A percentile compares a stretch with the other conserved stretches of the same genome.
Conservation (phyloP, 2,888 invertebrate genomes). For the Leucoma salicis region DNA sequence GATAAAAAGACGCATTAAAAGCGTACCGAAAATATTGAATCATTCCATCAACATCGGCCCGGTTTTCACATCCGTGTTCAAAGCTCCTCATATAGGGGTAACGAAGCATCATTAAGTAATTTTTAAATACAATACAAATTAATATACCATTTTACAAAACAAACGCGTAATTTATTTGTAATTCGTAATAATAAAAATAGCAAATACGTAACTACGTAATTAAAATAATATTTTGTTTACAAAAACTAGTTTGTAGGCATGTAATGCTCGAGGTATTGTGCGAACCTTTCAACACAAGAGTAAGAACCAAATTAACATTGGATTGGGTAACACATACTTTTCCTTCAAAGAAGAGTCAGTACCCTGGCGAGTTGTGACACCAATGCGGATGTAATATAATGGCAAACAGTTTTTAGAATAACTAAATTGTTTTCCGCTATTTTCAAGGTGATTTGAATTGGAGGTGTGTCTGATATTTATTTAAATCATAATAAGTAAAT, state of each 20-base stretch:
- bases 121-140: not conserved
- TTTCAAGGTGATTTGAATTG: not conserved
- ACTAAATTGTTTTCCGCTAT: not conserved
- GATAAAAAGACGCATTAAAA: too few species aligned
- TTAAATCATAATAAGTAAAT: too few species aligned
- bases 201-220: not conserved
- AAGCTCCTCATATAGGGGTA: too few species aligned
- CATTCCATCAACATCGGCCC: too few species aligned
- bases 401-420: not conserved
- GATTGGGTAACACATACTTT: too few species aligned
- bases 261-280: too few species aligned
- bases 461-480: slow-evolving; percentile 5
- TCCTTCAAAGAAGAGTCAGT: not conserved
- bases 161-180: not conserved
- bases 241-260: not conserved
- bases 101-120: too few species aligned
- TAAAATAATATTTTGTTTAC: not conserved
- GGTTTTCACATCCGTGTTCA: too few species aligned
- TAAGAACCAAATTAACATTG: too few species aligned
- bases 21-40: too few species aligned
- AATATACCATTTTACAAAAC: not conserved
- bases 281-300: too few species aligned
- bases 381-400: not conserved
- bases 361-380: not conserved
- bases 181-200: not conserved